Percentiles rank a stretch among this genome's conserved stretches.
Conservation (phyloP, 2,888 invertebrate species). For the Reticulitermes lucifugus region DNA sequence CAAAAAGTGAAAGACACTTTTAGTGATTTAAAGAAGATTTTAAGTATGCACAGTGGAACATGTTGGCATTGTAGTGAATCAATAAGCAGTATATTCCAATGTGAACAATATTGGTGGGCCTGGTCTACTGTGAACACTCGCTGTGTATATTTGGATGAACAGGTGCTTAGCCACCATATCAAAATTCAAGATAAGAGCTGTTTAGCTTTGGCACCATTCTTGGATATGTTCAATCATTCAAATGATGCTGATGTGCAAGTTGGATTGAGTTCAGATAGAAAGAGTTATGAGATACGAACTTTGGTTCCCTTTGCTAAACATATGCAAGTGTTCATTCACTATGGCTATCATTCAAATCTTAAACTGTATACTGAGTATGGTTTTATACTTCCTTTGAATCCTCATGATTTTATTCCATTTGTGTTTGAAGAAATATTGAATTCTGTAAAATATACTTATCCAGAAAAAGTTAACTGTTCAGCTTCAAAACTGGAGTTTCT, state of each 20-base stretch:
- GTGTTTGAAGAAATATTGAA: constrained; percentile 66
- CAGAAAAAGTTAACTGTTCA: constrained; percentile 39
- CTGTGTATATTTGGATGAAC: constrained; percentile 78
- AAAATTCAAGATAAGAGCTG: constrained; percentile 58
- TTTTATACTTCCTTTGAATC: constrained; percentile 78
- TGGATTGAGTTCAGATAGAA: constrained; percentile 60
- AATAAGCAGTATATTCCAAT: constrained; percentile 65
- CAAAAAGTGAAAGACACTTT: constrained; percentile 25
- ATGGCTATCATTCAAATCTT: constrained; percentile 84
- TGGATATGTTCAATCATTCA: constrained; percentile 92
- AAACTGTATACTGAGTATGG: constrained; percentile 91
- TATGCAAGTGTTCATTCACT: constrained; percentile 88
- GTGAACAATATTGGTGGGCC: constrained; percentile 73
- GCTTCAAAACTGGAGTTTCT: constrained; percentile 40
- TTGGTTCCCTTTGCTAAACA: constrained; percentile 69
- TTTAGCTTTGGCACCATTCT: constrained; percentile 84
- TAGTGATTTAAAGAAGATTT: constrained; percentile 7
- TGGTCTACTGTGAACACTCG: constrained; percentile 89
- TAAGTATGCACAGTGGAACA: constrained; percentile 7
- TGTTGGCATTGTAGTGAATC: constrained; percentile 59
- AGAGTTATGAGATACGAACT: constrained; percentile 69
- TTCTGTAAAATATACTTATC: constrained; percentile 50
- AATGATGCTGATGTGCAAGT: constrained; percentile 70
- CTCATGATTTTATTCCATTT: constrained; percentile 75
- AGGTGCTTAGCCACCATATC: constrained; percentile 57